Percentiles rank a stretch among this genome's conserved stretches.
These are phyloP conservation scores for Gila orcuttii DNA, from an alignment of 2,113 vertebrate species.

Conservation along the genomic window DNA sequence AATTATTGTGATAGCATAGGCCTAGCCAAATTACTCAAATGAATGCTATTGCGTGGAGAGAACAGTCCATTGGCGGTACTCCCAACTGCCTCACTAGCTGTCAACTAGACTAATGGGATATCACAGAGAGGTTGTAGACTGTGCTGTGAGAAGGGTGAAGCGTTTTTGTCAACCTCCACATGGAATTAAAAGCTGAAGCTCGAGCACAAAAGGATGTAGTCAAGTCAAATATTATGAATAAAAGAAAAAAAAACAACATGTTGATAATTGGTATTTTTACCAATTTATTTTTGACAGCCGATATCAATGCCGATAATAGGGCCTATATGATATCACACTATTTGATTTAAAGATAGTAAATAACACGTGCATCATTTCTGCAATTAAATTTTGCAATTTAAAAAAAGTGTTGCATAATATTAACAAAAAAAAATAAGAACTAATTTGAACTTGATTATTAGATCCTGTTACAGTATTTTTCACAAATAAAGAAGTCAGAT, in stretches of 20 bases:
- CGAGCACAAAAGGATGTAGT: background rate
- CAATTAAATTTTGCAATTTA: background rate
- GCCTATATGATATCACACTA: background rate
- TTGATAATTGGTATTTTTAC: background rate
- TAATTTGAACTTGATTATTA: background rate
- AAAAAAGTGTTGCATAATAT: background rate
- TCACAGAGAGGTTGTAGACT: conserved; percentile 7
- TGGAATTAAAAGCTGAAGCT: conserved; percentile 5
- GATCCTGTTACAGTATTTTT: too few species aligned
- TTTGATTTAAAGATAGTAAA: background rate
- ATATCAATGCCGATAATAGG: background rate
- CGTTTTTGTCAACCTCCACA: conserved; percentile 23
- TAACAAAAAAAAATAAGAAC: background rate
- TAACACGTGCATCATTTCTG: background rate
- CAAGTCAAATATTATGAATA: background rate
- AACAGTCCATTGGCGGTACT: background rate
- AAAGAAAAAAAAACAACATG: background rate
- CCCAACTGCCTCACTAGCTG: conserved; percentile 11
- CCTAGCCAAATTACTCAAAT: conserved; percentile 27
- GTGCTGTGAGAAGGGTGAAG: background rate
- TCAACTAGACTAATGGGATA: conserved; percentile 33
- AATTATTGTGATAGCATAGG: conserved; percentile 2
- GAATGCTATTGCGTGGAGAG: background rate
- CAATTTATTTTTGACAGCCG: background rate
- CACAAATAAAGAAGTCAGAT: background rate